Evolutionary conservation across 1,140 invertebrate genomes (phyloP).

Genomic region (Uloborus diversus): DNA sequence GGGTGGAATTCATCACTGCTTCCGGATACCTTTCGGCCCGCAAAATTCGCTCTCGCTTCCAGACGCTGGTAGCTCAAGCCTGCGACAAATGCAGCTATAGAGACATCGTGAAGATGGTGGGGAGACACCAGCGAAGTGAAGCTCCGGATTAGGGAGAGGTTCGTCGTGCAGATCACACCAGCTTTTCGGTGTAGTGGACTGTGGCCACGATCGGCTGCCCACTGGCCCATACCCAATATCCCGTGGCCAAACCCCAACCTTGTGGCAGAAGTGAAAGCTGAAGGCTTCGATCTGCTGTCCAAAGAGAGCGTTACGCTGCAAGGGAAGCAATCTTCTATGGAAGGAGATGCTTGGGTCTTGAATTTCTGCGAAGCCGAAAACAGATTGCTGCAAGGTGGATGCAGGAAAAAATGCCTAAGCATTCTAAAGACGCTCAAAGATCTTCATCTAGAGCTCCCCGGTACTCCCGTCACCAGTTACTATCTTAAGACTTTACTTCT

Average conservation of each 20-base stretch:
- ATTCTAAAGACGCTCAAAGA: constrained; percentile 94
- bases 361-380: constrained; percentile 95
- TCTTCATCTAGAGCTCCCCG: constrained; percentile 90
- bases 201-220: constrained; percentile 93
- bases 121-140: constrained; percentile 90
- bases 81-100: constrained; percentile 91
- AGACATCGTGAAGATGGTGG: constrained; percentile 90
- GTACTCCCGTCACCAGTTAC: constrained; percentile 92
- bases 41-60: constrained; percentile 91
- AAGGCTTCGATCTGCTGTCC: constrained; percentile 95
- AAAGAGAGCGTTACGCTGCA: constrained; percentile 81
- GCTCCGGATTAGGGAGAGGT: constrained; percentile 84
- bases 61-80: constrained; percentile 90
- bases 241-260: constrained; percentile 94
- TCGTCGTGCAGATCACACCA: constrained; percentile 87
- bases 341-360: constrained; percentile 97
- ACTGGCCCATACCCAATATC: constrained; percentile 92
- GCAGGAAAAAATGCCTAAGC: constrained; percentile 86
- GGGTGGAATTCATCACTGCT: constrained; percentile 97
- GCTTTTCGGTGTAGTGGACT: constrained; percentile 92
- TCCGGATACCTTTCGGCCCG: constrained; percentile 91
- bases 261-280: constrained; percentile 94
- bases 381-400: constrained; percentile 84
- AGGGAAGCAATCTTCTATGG: constrained; percentile 94
- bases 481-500: constrained; percentile 94